Percentiles rank a stretch among this genome's conserved stretches.
Conservation (phyloP, 2,888 invertebrate genomes). For the Aphrophora alni region DNA sequence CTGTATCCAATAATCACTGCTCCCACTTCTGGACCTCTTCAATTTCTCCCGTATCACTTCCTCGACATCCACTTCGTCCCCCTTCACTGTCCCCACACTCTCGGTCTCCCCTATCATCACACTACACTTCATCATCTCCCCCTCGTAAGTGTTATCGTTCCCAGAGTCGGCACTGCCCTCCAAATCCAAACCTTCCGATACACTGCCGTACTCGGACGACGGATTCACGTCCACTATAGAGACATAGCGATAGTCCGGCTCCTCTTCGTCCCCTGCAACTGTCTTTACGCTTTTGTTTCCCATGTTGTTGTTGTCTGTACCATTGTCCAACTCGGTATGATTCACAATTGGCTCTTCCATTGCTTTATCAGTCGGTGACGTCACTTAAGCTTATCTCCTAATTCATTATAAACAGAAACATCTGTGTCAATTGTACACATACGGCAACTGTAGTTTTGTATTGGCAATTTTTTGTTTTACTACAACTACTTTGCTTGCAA, state of each 20-base stretch:
- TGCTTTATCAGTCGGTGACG: conserved; percentile 2
- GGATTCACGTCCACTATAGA: conserved; percentile 41
- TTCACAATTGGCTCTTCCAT: conserved; percentile 17
- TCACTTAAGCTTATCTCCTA: not conserved
- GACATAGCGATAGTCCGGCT: conserved; percentile 38
- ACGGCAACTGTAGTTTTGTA: not conserved
- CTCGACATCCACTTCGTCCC: conserved; percentile 22
- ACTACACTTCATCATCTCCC: conserved; percentile 21
- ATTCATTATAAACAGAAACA: not conserved
- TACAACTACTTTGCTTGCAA: no score
- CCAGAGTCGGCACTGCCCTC: not conserved
- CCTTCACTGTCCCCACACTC: not conserved
- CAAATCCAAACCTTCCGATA: not conserved
- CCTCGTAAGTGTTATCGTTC: not conserved
- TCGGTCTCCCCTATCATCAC: conserved; percentile 14
- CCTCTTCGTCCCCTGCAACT: conserved; percentile 49
- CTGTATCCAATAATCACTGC: conserved; percentile 45
- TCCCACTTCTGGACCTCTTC: conserved; percentile 27
- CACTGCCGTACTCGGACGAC: conserved; percentile 19
- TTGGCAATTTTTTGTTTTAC: not conserved
- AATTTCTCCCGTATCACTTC: conserved; percentile 28
- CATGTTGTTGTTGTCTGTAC: conserved; percentile 59
- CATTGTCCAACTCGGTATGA: conserved; percentile 56
- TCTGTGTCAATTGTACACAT: not conserved
- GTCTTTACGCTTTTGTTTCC: conserved; percentile 61